Percentiles rank a stretch among this genome's conserved stretches.
These are phyloP conservation scores for Amphiprion percula DNA, from an alignment of 2,113 vertebrate genomes.

Conservation along the genomic window DNA sequence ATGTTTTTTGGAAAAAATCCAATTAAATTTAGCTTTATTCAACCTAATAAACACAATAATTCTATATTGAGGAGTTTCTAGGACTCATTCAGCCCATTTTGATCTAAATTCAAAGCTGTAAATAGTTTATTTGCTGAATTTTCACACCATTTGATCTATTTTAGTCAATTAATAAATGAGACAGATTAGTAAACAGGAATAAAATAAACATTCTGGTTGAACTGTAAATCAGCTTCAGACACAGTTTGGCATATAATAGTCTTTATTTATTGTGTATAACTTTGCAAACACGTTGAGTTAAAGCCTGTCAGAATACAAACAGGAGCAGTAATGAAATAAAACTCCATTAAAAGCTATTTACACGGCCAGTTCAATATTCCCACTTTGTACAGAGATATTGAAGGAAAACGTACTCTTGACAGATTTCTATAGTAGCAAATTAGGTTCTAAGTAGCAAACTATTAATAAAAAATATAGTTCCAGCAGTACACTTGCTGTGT, in stretches of 20 bases:
- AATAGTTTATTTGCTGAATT: too few relatives aligned
- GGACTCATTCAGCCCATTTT: too few relatives aligned
- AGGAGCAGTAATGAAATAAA: conserved; percentile 60
- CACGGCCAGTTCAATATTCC: conserved; percentile 53
- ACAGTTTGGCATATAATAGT: conserved; percentile 35
- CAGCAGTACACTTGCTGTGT: conserved; percentile 47
- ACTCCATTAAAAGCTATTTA: conserved; percentile 74
- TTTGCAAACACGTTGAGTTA: conserved; percentile 68
- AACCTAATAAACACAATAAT: too few relatives aligned
- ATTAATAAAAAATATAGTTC: conserved; percentile 72
- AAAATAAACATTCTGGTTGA: background rate
- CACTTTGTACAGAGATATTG: conserved; percentile 62
- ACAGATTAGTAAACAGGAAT: background rate
- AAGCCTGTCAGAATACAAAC: conserved; percentile 64
- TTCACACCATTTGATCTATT: too few relatives aligned
- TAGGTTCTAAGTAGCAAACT: conserved; percentile 68
- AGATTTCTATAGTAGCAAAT: conserved; percentile 64
- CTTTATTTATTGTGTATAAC: conserved; percentile 69
- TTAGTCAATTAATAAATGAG: too few relatives aligned
- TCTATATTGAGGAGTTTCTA: too few relatives aligned
- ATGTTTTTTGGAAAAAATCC: too few relatives aligned
- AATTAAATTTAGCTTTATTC: too few relatives aligned
- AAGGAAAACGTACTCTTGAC: conserved; percentile 39
- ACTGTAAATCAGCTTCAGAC: background rate
- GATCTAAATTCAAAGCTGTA: too few relatives aligned